A percentile compares a stretch with the other conserved stretches of the same genome.
Conservation (phyloP, 2,888 invertebrate genomes). For the Ganaspis brasiliensis region DNA sequence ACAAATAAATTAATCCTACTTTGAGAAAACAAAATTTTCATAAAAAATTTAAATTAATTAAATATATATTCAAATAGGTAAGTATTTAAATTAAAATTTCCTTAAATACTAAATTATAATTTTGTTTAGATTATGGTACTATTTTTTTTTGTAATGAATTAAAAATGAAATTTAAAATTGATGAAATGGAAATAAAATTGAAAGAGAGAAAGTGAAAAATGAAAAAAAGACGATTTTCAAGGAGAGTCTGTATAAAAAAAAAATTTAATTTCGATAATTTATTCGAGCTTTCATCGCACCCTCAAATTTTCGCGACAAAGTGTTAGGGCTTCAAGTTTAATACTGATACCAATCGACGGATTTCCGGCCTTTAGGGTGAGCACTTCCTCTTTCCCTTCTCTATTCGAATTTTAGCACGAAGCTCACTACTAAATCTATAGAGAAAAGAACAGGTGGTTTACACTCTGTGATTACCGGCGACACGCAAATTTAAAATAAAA, state of each 20-base stretch:
- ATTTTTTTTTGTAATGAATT: no score
- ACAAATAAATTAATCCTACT: no score
- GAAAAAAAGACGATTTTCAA: not conserved
- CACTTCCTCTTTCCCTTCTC: constrained; percentile 55
- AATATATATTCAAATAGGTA: no score
- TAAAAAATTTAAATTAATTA: no score
- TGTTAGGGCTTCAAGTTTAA: constrained; percentile 44
- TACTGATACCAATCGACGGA: constrained; percentile 59
- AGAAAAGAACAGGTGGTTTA: constrained; percentile 75
- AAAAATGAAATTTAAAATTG: no score
- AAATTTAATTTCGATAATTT: not conserved
- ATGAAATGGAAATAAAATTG: not conserved
- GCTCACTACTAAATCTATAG: constrained; percentile 33
- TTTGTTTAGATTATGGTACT: no score
- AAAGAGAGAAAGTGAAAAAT: not conserved
- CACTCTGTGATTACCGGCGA: constrained; percentile 67
- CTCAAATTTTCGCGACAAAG: constrained; percentile 45
- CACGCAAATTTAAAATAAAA: constrained; percentile 69
- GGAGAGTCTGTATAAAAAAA: not conserved
- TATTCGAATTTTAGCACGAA: constrained; percentile 45
- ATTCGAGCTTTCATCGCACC: constrained; percentile 2
- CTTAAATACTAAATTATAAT: no score
- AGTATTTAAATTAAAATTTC: no score
- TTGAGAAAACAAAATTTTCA: no score
- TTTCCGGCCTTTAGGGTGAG: constrained; percentile 62